Conservation (phyloP, 2,113 vertebrate genomes). For the Arizona elegans region DNA sequence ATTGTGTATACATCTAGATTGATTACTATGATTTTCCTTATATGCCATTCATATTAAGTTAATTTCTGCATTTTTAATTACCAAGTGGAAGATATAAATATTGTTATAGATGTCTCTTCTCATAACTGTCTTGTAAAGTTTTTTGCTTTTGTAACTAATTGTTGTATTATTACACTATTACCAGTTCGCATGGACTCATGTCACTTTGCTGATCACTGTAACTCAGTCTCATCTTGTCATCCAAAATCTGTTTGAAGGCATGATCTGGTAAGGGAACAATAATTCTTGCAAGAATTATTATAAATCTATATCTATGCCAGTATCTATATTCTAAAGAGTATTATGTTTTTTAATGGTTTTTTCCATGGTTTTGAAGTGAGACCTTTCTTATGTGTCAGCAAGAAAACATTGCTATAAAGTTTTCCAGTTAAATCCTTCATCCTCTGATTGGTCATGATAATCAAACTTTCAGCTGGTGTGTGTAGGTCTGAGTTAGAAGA, state of each 20-base stretch:
- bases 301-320: not conserved
- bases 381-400: not conserved
- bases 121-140: slow-evolving; percentile 39
- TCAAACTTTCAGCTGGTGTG: not conserved
- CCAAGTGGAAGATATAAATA: slow-evolving; percentile 29
- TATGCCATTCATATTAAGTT: slow-evolving; percentile 38
- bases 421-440: not conserved
- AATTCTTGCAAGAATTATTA: slow-evolving; percentile 9
- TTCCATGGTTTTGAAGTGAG: not conserved
- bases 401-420: not conserved
- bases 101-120: slow-evolving; percentile 30
- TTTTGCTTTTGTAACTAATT: slow-evolving; percentile 66
- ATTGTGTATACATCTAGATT: slow-evolving; percentile 40
- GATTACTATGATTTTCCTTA: slow-evolving; percentile 40
- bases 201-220: slow-evolving; percentile 99
- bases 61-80: slow-evolving; percentile 33
- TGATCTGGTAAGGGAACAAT: slow-evolving; percentile 94
- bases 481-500: not conserved
- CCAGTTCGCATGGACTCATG: slow-evolving; percentile 99
- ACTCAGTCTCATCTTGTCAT: slow-evolving; percentile 99
- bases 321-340: not conserved
- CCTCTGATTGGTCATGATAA: not conserved
- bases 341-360: not conserved
- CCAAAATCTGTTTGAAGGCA: slow-evolving; percentile 99
- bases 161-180: slow-evolving; percentile 83